Evolutionary conservation across 30 jellyfish, hydroid and myxozoan genomes (phyloP).

Genomic region (Aurelia aurita complex sp. Pacific): DNA sequence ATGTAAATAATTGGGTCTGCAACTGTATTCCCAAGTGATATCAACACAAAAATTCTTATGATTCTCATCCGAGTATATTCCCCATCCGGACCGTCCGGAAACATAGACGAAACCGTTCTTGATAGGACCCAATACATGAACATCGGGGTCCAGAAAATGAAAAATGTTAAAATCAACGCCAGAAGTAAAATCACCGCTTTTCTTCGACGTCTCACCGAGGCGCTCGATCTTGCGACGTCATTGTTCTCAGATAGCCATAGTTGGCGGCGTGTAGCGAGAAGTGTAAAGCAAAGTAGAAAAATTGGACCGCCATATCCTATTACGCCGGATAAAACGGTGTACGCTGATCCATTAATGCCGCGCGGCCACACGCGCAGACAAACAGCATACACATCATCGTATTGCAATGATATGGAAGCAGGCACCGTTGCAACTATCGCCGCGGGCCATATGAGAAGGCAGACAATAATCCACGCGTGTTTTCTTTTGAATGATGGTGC

Average conservation of each 20-base stretch:
- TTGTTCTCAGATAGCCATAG: constrained; percentile 35
- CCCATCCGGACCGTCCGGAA: constrained; percentile 73
- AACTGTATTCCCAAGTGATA: constrained; percentile 60
- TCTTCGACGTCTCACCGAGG: constrained; percentile 42
- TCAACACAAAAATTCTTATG: constrained; percentile 36
- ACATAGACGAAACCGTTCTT: constrained; percentile 38
- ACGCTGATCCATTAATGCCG: constrained; percentile 46
- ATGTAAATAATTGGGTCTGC: constrained; percentile 75
- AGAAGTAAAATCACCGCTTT: constrained; percentile 47
- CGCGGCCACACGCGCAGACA: constrained; percentile 69
- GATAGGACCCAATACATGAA: constrained; percentile 69
- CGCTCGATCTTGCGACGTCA: constrained; percentile 11
- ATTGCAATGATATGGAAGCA: constrained; percentile 38
- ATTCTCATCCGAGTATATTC: constrained; percentile 61
- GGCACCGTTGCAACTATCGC: constrained; percentile 31
- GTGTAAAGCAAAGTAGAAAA: constrained; percentile 31
- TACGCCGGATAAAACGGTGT: constrained; percentile 25
- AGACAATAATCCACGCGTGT: constrained; percentile 33
- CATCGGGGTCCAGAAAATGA: constrained; percentile 69
- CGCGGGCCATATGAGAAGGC: constrained; percentile 45
- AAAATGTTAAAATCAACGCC: constrained; percentile 50
- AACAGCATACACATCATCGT: constrained; percentile 34
- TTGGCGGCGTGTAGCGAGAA: constrained; percentile 33
- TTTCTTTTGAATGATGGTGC: constrained; percentile 52
- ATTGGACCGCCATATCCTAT: constrained; percentile 56